Base-by-base conservation (phyloP, 2,888 invertebrate genomes). In the Labia minor region DNA sequence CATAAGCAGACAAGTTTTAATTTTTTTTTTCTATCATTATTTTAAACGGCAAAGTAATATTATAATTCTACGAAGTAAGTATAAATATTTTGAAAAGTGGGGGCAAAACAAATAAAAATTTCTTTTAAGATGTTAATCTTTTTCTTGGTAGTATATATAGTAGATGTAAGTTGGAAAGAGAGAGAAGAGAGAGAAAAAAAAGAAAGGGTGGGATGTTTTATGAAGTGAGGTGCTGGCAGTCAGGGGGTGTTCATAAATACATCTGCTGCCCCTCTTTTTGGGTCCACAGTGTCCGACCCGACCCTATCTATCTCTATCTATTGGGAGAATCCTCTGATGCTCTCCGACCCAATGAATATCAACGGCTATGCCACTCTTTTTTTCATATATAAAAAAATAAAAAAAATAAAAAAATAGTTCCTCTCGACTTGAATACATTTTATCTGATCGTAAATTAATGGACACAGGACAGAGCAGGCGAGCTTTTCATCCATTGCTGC, bases 151-250 rank as follows among this genome's bases (percentile, higher is more conserved):
- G 26, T 26, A 26, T 26, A n/a, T n/a, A 26, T 26, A 26, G 26
- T 26, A 26, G 26, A 26, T 6, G 26, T 26, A 26, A 8, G 26
- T 26, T 6, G 26, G 49, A 33, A 11, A 33, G 33, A 33, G 33
- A 33, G 33, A 33, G 33, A n/a, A 33, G 33, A 11, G 33, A 33
- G 33, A 11, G 33, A 11, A 33, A 11, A 8, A 33, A 33, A 33
- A 8, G 11, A 11, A 8, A 49, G 49, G 49, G 49, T n/a, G 49
- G 26, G 26, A 26, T 49, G 49, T 49, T 49, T 49, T 49, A 49
- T 49, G 49, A 49, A 49, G 49, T 49, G 49, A 49, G 49, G 49
- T 49, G 49, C 49, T 49, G 49, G 49, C 49, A 49, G 49, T 49
- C 49, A 49, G 16, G 49, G 49, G 49, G 49, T 49, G 49, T 49